Conservation (phyloP, 2,797 vertebrate species). For the Fratercula arctica region DNA sequence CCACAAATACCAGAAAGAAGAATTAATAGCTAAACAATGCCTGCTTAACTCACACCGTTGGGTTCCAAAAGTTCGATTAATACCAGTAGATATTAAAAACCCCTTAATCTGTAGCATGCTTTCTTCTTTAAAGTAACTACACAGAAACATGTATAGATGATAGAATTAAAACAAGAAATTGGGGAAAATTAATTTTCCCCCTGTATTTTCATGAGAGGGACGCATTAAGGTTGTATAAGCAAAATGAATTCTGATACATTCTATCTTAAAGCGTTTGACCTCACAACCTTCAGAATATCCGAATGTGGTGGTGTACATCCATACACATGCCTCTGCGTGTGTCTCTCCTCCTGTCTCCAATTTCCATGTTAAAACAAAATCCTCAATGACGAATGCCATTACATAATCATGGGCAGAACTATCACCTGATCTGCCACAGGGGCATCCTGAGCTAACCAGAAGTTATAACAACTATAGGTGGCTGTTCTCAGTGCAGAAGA, state of each 20-base stretch:
- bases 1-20: background rate
- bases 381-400: background rate
- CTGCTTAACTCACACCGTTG: background rate
- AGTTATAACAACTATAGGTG: background rate
- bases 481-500: background rate
- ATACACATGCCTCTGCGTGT: accelerated
- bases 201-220: background rate
- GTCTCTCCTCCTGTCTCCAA: background rate
- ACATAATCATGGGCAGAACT: background rate
- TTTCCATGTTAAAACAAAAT: background rate
- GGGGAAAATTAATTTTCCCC: background rate
- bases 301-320: background rate
- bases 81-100: background rate
- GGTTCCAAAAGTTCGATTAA: background rate
- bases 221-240: background rate
- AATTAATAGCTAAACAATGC: background rate
- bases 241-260: background rate
- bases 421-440: background rate
- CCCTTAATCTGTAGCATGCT: background rate
- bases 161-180: background rate
- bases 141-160: background rate
- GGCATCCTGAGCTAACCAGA: background rate
- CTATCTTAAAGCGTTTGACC: background rate
- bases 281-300: background rate
- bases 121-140: background rate